phyloP scores from a whole-genome alignment of 2,888 invertebrate species.

The Lamproptera curius region DNA sequence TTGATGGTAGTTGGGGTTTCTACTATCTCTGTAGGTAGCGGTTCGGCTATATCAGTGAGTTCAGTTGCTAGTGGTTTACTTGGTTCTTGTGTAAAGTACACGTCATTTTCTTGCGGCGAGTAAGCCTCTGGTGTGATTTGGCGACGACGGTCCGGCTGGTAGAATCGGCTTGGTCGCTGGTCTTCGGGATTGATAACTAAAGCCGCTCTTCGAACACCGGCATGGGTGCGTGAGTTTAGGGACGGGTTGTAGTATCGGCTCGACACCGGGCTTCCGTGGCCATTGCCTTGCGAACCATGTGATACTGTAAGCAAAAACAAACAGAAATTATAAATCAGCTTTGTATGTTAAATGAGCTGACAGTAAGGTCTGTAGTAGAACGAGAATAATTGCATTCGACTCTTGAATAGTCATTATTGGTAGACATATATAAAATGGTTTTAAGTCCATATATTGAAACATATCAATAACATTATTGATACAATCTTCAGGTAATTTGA shows the following conservation, averaged over 20 bases:
- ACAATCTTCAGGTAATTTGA: too few relatives aligned
- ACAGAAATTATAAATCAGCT: too few relatives aligned
- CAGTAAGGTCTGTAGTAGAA: too few relatives aligned
- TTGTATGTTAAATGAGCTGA: too few relatives aligned
- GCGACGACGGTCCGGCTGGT: slow-evolving; percentile 59
- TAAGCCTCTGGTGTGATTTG: slow-evolving; percentile 56
- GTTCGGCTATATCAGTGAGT: slow-evolving; percentile 47
- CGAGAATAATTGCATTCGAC: too few relatives aligned
- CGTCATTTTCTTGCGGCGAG: slow-evolving; percentile 62
- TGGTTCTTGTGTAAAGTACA: slow-evolving; percentile 45
- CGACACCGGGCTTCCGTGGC: slow-evolving; percentile 61
- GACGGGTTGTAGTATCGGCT: slow-evolving; percentile 70
- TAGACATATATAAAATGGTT: too few relatives aligned
- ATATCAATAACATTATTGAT: too few relatives aligned
- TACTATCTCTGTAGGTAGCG: slow-evolving; percentile 46
- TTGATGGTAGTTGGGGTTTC: slow-evolving; percentile 47
- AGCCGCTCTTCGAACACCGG: slow-evolving; percentile 60
- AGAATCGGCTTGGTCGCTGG: slow-evolving; percentile 49
- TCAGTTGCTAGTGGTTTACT: slow-evolving; percentile 39
- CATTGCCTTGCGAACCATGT: slow-evolving; percentile 55
- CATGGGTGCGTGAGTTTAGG: slow-evolving; percentile 47
- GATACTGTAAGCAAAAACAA: slow-evolving; percentile 61
- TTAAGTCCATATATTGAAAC: too few relatives aligned
- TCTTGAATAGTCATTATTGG: too few relatives aligned
- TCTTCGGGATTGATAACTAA: slow-evolving; percentile 60